Base-by-base conservation (phyloP, 2,113 vertebrate species). In the Corydoras maculifer region DNA sequence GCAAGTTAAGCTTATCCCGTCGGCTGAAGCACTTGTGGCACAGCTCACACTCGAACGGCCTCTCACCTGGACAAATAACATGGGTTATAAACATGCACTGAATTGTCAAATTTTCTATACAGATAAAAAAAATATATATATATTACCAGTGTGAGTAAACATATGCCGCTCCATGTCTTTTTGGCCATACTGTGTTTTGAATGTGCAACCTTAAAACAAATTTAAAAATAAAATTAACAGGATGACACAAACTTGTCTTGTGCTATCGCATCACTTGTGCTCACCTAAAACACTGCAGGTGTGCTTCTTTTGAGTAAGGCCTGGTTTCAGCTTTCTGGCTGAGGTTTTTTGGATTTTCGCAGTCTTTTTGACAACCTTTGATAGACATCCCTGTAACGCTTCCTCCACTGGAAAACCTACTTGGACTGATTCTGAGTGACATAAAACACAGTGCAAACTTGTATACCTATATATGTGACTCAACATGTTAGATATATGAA, bases 81-180 rank as follows among this genome's bases (percentile, higher is more conserved):
- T 14, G 54, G 13, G 6, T n/a, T 7, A 57, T 14, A n/a, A 14
- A 57, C n/a, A 57, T 57, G 5, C 3, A 57, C 13, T 0, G 8
- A 3, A n/a, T 57, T 14, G n/a, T n/a, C 35, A 43, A 43, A 43
- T 43, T 8, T 43, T 43, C 35, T 43, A 43, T 43, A 5, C 35
- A 43, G 7, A 43, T 43, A 43, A 43, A 43, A 5, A 4, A 43
- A 11, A 69, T 10, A n/a, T 25, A 25, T 5, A 35, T 14, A 29
- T 15, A 31, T 62, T 81, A 98, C 97, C 97, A 0, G 97, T 99
- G 83, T 99, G 97, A 0, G 95, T 99, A 82, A 95, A 93, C 62
- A 97, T 88, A 50, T 99, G 97, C 0, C 97, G 88, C 55, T 98
- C 96, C 94, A 99, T 95, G 78, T 99, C 96, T 88, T 99, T 99